Base-by-base conservation (phyloP, 2,888 invertebrate genomes). In the Plebejus argus region DNA sequence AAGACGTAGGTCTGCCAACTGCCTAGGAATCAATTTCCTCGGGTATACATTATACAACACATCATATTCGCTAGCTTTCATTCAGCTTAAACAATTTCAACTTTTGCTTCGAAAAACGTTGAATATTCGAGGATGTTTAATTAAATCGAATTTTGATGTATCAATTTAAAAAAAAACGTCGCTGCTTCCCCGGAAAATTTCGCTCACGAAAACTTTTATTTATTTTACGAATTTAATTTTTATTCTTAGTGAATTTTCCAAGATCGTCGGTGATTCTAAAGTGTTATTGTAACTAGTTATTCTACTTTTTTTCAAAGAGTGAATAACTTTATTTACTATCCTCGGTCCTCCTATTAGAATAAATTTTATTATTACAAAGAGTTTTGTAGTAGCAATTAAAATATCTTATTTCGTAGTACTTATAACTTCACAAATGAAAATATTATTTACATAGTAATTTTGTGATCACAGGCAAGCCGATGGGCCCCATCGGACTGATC, bases 161-260 rank as follows among this genome's bases (percentile, higher is more conserved):
- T 23, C 23, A 61, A 61, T 61, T 61, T 3, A 23, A 23, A 61
- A 61, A 61, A 61, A 20, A 23, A 12, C 23, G 1, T 61, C 23
- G 61, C 20, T 12, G 61, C 23, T 23, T n/a, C 23, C 4, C 58
- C 58, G 58, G 23, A 10, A 23, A 61, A 23, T 23, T 12, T 23
- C 61, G 61, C 23, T 61, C 20, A 20, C 61, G 61, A 61, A 61
- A 58, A 58, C 58, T 20, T 58, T 58, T 58, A 3, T 23, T 61
- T 61, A 61, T 61, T 61, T 61, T 12, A 23, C 61, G 61, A 61
- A 61, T 61, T 20, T 1, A 61, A 23, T 61, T 61, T 61, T 61
- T 23, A 23, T 61, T 23, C 12, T 61, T 61, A 23, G 12, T 23
- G 23, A 61, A 61, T 20, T 61, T 23, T 61, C 20, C 20, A 12